These are phyloP conservation scores for Vanessa tameamea DNA, from an alignment of 1,140 invertebrate species.

Conservation along the genomic window DNA sequence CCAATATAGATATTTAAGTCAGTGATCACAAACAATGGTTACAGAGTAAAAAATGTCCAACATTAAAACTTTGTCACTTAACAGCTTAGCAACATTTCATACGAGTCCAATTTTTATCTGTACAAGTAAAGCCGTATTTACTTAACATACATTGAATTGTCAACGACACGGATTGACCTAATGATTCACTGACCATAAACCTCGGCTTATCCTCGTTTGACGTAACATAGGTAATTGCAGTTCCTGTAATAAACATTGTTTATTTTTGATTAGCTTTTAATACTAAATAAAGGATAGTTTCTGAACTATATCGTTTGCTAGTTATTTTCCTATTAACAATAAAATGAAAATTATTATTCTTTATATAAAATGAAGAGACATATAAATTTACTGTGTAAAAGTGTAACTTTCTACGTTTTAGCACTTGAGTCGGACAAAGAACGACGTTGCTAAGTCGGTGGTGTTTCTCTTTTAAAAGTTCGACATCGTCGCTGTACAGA, in stretches of 20 bases:
- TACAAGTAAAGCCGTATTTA: slow-evolving; percentile 52
- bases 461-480: slow-evolving; percentile 68
- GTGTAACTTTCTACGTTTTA: slow-evolving; percentile 73
- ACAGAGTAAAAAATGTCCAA: slow-evolving; percentile 54
- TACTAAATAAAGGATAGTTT: slow-evolving; percentile 20
- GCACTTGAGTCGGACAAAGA: slow-evolving; percentile 63
- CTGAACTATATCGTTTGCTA: slow-evolving; percentile 27
- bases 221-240: slow-evolving; percentile 52
- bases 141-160: slow-evolving; percentile 72
- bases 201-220: slow-evolving; percentile 70
- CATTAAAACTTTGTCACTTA: slow-evolving; percentile 31
- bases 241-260: slow-evolving; percentile 34
- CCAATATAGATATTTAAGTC: slow-evolving; percentile 50
- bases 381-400: slow-evolving; percentile 35
- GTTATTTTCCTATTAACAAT: slow-evolving; percentile 14
- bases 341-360: slow-evolving; percentile 18
- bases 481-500: slow-evolving; percentile 55
- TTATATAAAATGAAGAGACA: slow-evolving; percentile 20
- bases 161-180: slow-evolving; percentile 73
- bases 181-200: slow-evolving; percentile 76
- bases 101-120: slow-evolving; percentile 48
- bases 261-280: slow-evolving; percentile 31
- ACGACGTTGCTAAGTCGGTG: slow-evolving; percentile 50
- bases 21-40: slow-evolving; percentile 49
- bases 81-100: slow-evolving; percentile 45